Percentiles rank a stretch among this genome's conserved stretches.
These are phyloP conservation scores for Chromobotia macracanthus DNA, from an alignment of 2,797 vertebrate genomes.

Conservation along the genomic window DNA sequence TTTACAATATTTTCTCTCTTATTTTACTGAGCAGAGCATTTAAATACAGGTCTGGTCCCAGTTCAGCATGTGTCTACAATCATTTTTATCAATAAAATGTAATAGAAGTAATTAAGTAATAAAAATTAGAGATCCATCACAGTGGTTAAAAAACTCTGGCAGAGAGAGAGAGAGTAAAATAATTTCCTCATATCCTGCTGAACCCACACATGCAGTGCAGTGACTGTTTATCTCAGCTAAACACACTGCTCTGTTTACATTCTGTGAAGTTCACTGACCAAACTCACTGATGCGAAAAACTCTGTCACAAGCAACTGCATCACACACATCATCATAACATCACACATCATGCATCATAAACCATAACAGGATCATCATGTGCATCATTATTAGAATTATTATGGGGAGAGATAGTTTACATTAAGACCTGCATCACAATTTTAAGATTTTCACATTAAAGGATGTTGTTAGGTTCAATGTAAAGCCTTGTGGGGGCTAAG, in stretches of 20 bases:
- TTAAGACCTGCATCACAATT: too few relatives aligned
- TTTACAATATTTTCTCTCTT: too few relatives aligned
- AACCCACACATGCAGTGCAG: background rate
- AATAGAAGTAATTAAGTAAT: too few relatives aligned
- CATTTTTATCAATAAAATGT: too few relatives aligned
- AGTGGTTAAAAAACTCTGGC: background rate
- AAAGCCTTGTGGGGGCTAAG: too few relatives aligned
- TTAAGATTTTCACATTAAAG: too few relatives aligned
- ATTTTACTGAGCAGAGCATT: too few relatives aligned
- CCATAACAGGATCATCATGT: background rate
- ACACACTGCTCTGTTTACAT: background rate
- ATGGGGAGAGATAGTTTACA: background rate
- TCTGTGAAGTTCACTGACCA: slow-evolving; percentile 20
- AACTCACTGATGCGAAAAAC: background rate
- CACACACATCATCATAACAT: background rate
- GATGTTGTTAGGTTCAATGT: too few relatives aligned
- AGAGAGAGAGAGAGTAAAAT: background rate
- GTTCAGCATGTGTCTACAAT: too few relatives aligned
- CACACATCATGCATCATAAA: too few relatives aligned
- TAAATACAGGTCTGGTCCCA: too few relatives aligned
- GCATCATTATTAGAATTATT: background rate
- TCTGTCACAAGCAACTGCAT: background rate
- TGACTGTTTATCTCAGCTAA: background rate
- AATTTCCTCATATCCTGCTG: background rate
- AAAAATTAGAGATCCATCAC: too few relatives aligned